Percentiles rank a stretch among this genome's conserved stretches.
Conservation (phyloP, 2,888 invertebrate species). For the Ennomos erosarius region DNA sequence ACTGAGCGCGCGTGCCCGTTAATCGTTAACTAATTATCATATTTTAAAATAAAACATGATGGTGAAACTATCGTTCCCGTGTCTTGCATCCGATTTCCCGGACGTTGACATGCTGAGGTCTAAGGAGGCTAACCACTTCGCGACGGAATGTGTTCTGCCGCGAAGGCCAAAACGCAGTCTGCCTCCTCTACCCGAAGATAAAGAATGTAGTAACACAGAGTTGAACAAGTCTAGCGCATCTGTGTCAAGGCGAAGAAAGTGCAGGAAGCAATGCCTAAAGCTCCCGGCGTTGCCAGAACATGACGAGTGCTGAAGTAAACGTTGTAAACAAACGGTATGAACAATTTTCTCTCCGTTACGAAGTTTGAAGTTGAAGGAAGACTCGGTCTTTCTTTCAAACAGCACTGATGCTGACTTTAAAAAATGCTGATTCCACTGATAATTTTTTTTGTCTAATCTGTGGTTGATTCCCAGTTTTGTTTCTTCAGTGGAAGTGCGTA, state of each 20-base stretch:
- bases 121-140: conserved; percentile 67
- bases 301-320: conserved; percentile 68
- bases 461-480: conserved; percentile 7
- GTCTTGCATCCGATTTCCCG: conserved; percentile 57
- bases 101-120: conserved; percentile 73
- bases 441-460: too few relatives aligned
- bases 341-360: conserved; percentile 12
- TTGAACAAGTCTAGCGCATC: conserved; percentile 62
- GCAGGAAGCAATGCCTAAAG: conserved; percentile 63
- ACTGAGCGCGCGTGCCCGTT: conserved; percentile 54
- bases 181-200: conserved; percentile 74
- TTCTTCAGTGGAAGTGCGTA: conserved; percentile 13
- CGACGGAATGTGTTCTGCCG: conserved; percentile 71
- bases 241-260: conserved; percentile 61
- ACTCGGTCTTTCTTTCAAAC: too few relatives aligned
- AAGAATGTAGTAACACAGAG: conserved; percentile 70
- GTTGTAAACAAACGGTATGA: neutral
- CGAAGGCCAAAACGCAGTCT: conserved; percentile 67
- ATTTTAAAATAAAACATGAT: conserved; percentile 53
- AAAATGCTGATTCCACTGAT: too few relatives aligned
- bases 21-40: conserved; percentile 36
- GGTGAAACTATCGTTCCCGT: conserved; percentile 67
- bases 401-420: neutral
- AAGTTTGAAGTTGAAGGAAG: neutral
- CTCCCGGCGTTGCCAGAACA: conserved; percentile 71